Percentiles rank a stretch among this genome's conserved stretches.
phyloP scores from a whole-genome alignment of 1,140 invertebrate species.

The Nebria ingens region DNA sequence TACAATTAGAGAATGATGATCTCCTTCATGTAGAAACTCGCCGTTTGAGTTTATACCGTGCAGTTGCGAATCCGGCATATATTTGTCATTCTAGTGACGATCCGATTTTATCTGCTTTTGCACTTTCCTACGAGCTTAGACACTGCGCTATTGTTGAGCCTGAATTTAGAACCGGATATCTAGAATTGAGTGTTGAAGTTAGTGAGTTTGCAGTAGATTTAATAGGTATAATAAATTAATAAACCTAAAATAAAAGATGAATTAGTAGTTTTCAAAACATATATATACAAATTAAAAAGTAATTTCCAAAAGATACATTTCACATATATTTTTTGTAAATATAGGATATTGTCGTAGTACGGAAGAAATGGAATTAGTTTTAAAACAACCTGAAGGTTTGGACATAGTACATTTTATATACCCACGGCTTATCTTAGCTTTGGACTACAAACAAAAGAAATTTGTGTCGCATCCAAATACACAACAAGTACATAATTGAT shows the following conservation, averaged over 20 bases:
- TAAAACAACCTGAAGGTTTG: slow-evolving; percentile 41
- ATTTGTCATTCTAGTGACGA: slow-evolving; percentile 53
- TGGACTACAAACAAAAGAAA: slow-evolving; percentile 61
- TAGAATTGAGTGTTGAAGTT: slow-evolving; percentile 41
- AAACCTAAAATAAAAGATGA: too few relatives aligned
- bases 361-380: slow-evolving; percentile 54
- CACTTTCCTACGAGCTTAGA: slow-evolving; percentile 43
- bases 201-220: slow-evolving; percentile 52
- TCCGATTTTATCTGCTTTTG: slow-evolving; percentile 54
- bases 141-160: slow-evolving; percentile 37
- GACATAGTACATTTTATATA: slow-evolving; percentile 34
- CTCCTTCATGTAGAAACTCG: slow-evolving; percentile 37
- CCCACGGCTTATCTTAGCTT: slow-evolving; percentile 54
- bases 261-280: too few relatives aligned
- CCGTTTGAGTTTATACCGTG: slow-evolving; percentile 45
- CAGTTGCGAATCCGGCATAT: slow-evolving; percentile 52
- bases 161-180: slow-evolving; percentile 47
- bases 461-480: slow-evolving; percentile 66
- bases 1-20: slow-evolving; percentile 33
- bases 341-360: slow-evolving; percentile 47
- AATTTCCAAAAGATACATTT: too few relatives aligned
- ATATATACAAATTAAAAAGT: background rate
- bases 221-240: too few relatives aligned
- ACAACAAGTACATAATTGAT: slow-evolving; percentile 43
- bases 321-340: slow-evolving; percentile 14